Base-by-base conservation (phyloP, 2,888 invertebrate genomes). In the Lampropteryx suffumata region DNA sequence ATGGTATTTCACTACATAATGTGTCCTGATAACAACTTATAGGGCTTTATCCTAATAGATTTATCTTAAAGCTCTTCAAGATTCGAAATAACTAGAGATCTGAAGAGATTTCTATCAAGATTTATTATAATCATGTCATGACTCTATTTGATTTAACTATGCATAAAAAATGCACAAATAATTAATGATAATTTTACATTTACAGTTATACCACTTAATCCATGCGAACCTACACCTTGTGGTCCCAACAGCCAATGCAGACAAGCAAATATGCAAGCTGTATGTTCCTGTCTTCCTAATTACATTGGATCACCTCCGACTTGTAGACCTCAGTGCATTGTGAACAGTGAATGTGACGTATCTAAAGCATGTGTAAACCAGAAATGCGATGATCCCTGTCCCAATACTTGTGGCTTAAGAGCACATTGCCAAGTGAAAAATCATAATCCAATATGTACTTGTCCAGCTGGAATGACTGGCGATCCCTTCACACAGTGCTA, bases 201-300 rank as follows among this genome's bases (percentile, higher is more conserved):
- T 84, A 83, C 89, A 63, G 77, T 82, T 45, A 89, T 91, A 35
- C 82, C 88, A 27, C 73, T 91, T 50, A 94, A 96, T 71, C 96
- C 96, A 5, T 97, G 97, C 69, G 92, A 93, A 55, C 96, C 96
- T 44, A 94, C 95, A 14, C 97, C 97, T 0, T 97, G 97, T 76
- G 97, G 97, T 40, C 95, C 96, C 0, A 96, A 96, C 76, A 96
- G 96, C 73, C 95, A 96, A 73, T 97, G 97, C 59, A 92, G 96
- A 67, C 93, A 94, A 66, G 93, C 95, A 5, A 95, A 96, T 67
- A 90, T 92, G 64, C 95, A 95, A 84, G 96, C 96, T 0, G 96
- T 96, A 0, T 97, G 97, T 76, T 95, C 96, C 0, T 97, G 97
- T 69, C 90, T 94, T 59, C 94, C 94, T 1, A 94, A 94, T 64